These are phyloP conservation scores for Platynereis dumerilii DNA, from an alignment of 2,888 invertebrate species.

Conservation along the genomic window DNA sequence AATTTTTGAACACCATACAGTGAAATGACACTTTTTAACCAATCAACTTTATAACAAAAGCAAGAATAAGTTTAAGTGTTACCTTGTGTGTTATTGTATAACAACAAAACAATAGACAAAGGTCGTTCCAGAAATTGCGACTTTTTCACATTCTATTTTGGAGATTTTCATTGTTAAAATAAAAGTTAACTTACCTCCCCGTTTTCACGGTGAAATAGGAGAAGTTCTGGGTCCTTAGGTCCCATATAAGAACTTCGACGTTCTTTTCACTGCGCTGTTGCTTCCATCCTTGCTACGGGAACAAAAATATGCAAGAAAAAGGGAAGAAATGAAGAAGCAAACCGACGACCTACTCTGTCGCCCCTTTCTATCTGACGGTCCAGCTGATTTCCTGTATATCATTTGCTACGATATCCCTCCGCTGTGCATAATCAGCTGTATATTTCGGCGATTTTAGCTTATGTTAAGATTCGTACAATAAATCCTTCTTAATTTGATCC, in stretches of 20 bases:
- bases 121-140: too few species aligned
- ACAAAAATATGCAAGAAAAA: conserved; percentile 21
- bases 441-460: too few species aligned
- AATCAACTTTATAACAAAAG: too few species aligned
- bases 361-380: conserved; percentile 4
- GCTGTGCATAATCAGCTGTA: conserved; percentile 3
- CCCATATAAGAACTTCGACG: conserved; percentile 26
- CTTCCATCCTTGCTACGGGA: conserved; percentile 21
- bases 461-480: too few species aligned
- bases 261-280: conserved; percentile 17
- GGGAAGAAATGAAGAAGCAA: conserved; percentile 23
- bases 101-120: too few species aligned
- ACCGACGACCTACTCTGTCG: conserved; percentile 3
- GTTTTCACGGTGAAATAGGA: conserved; percentile 29
- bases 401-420: neutral
- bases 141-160: too few species aligned
- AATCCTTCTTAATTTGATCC: too few species aligned
- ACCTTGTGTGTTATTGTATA: too few species aligned
- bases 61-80: too few species aligned
- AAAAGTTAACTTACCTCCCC: conserved; percentile 27
- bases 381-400: conserved; percentile 20
- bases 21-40: too few species aligned
- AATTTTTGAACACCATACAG: too few species aligned
- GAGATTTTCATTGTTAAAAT: too few species aligned
- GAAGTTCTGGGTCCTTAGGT: conserved; percentile 26